Percentiles rank a stretch among this genome's conserved stretches.
These are phyloP conservation scores for Periophthalmodon schlosseri DNA, from an alignment of 2,113 vertebrate genomes.

Conservation along the genomic window DNA sequence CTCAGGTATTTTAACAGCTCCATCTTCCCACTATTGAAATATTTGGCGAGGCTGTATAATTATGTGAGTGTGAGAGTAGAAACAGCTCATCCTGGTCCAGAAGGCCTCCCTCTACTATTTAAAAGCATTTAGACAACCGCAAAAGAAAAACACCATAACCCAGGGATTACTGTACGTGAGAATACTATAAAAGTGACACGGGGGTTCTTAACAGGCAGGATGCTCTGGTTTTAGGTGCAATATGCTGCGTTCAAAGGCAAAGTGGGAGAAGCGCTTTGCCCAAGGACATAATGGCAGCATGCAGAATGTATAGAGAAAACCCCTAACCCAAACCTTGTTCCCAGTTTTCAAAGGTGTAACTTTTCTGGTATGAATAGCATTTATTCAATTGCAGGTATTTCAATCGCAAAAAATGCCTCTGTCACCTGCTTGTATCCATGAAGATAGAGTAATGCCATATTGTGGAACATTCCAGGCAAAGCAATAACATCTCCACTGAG, in stretches of 20 bases:
- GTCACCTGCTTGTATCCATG: too few relatives aligned
- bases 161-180: not conserved
- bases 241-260: not conserved
- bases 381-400: too few relatives aligned
- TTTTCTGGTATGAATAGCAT: too few relatives aligned
- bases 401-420: too few relatives aligned
- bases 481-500: too few relatives aligned
- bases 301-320: not conserved
- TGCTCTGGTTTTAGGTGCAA: not conserved
- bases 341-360: too few relatives aligned
- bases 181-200: not conserved
- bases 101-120: constrained; percentile 74
- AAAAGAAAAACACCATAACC: not conserved
- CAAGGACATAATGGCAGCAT: not conserved
- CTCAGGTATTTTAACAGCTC: constrained; percentile 64
- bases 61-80: constrained; percentile 31
- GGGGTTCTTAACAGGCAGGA: not conserved
- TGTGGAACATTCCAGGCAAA: too few relatives aligned
- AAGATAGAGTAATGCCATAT: too few relatives aligned
- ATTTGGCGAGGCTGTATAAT: constrained; percentile 43
- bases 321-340: too few relatives aligned
- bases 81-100: constrained; percentile 58
- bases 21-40: constrained; percentile 55
- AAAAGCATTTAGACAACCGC: constrained; percentile 27
- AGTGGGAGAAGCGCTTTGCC: not conserved